Evolutionary conservation across 1,140 invertebrate species (phyloP), one percentile per base, ranked within the genome.

Genomic region (Tetragnatha versicolor): DNA sequence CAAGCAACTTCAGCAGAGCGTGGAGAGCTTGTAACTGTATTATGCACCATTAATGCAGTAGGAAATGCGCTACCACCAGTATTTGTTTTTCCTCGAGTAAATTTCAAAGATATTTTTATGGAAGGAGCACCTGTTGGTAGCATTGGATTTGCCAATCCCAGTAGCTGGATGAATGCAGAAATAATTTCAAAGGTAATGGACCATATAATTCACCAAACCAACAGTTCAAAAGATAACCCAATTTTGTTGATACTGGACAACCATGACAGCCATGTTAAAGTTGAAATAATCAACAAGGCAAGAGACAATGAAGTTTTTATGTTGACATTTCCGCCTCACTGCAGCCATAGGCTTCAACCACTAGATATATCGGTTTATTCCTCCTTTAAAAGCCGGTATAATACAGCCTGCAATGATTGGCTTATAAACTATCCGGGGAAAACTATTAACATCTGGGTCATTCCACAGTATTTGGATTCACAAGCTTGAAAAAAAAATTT

Each of bases 241-340:
- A 55, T 55, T 1, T 29, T 55, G 14, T 55, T 55, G 27, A n/a
- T n/a, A n/a, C n/a, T 42, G 39, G 85, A 85, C 80, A 85, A 85
- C 82, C 84, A 87, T 78, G 83, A 76, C 35, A 84, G 81, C 77
- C 77, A 80, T 49, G 76, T 83, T 45, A 79, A 73, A 76, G 22
- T 83, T 49, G 35, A 63, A 37, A 81, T 77, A 17, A 42, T 85
- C 53, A 75, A 82, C 25, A 82, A 83, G 79, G 83, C 82, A 9
- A 81, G 82, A 70, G 83, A 83, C 27, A 83, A 85, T 82, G 83
- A 84, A 0, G 83, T 84, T 55, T 61, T 83, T 55, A n/a, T 87
- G 77, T 80, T 88, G 7, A 85, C 86, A 81, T 84, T 88, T 20
- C 86, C 86, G 72, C 86, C 87, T 37, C 87, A 88, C 76, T 85